Percentiles rank a stretch among this genome's conserved stretches.
phyloP scores from a whole-genome alignment of 2,888 invertebrate species.

The Apamea monoglypha region DNA sequence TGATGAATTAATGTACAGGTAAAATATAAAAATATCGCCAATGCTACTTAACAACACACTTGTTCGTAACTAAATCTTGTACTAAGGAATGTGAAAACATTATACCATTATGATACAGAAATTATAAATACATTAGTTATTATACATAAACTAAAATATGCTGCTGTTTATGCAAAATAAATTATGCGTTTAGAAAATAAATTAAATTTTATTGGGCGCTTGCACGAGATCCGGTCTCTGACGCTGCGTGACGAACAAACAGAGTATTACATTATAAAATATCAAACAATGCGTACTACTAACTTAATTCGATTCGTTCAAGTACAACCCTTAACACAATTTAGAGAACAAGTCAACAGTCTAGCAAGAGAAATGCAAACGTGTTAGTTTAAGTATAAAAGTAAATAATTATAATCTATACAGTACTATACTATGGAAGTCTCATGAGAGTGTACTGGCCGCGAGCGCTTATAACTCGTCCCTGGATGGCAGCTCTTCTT shows the following conservation, averaged over 20 bases:
- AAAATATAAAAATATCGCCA: slow-evolving; percentile 73
- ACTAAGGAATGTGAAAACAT: slow-evolving; percentile 81
- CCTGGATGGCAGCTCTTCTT: slow-evolving; percentile 93
- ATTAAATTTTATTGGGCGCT: slow-evolving; percentile 72
- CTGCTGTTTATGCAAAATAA: slow-evolving; percentile 83
- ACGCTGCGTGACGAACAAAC: slow-evolving; percentile 46
- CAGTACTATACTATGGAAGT: slow-evolving; percentile 88
- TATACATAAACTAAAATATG: slow-evolving; percentile 80
- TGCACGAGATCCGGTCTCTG: slow-evolving; percentile 65
- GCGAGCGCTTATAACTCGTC: slow-evolving; percentile 93
- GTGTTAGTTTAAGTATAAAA: slow-evolving; percentile 80
- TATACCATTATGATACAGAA: slow-evolving; percentile 88
- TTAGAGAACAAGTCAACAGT: slow-evolving; percentile 79
- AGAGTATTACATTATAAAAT: slow-evolving; percentile 78
- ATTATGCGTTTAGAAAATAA: slow-evolving; percentile 80
- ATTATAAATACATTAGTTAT: slow-evolving; percentile 85
- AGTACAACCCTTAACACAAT: slow-evolving; percentile 78
- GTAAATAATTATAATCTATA: slow-evolving; percentile 86
- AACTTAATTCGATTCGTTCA: slow-evolving; percentile 61
- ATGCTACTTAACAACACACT: slow-evolving; percentile 73
- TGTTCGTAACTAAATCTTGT: slow-evolving; percentile 83
- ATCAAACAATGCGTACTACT: slow-evolving; percentile 67
- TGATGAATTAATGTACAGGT: slow-evolving; percentile 73
- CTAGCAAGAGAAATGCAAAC: slow-evolving; percentile 84
- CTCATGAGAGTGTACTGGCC: slow-evolving; percentile 77